A percentile compares a stretch with the other conserved stretches of the same genome.
Conservation (phyloP, 2,888 invertebrate species). For the Pyrochroa serraticornis region DNA sequence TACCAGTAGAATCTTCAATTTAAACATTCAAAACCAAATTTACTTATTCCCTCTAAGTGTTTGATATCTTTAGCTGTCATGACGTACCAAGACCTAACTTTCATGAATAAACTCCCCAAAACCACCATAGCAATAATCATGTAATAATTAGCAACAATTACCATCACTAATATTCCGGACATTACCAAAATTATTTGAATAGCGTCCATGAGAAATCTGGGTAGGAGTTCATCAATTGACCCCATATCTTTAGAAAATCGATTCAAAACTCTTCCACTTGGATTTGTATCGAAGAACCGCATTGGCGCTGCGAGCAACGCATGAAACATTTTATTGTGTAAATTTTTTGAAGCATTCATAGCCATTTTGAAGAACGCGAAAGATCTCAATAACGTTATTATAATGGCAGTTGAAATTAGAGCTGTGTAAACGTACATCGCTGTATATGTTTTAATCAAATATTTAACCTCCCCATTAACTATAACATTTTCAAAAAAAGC, state of each 20-base stretch:
- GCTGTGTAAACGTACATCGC: slow-evolving; percentile 60
- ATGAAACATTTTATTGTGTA: slow-evolving; percentile 81
- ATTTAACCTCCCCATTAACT: slow-evolving; percentile 16
- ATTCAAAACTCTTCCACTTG: slow-evolving; percentile 78
- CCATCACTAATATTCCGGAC: slow-evolving; percentile 71
- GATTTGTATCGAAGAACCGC: slow-evolving; percentile 83
- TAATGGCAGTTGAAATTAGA: slow-evolving; percentile 63
- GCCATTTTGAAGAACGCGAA: slow-evolving; percentile 74
- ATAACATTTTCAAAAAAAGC: slow-evolving; percentile 22
- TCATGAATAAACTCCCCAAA: slow-evolving; percentile 67
- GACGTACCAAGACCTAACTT: slow-evolving; percentile 69
- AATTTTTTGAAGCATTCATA: slow-evolving; percentile 73
- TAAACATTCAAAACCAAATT: slow-evolving; percentile 32
- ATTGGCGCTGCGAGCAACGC: slow-evolving; percentile 68
- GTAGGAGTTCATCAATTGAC: slow-evolving; percentile 75
- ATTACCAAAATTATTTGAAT: slow-evolving; percentile 67
- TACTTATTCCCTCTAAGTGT: slow-evolving; percentile 63
- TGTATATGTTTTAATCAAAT: slow-evolving; percentile 36
- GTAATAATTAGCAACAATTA: slow-evolving; percentile 70
- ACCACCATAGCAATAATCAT: slow-evolving; percentile 67
- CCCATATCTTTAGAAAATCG: slow-evolving; percentile 86
- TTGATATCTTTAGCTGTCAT: slow-evolving; percentile 74
- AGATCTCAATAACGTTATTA: slow-evolving; percentile 68
- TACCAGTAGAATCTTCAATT: neutral
- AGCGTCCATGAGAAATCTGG: slow-evolving; percentile 68